Evolutionary conservation across 2,888 invertebrate species (phyloP).

Genomic region (Trypoxylon attenuatum): DNA sequence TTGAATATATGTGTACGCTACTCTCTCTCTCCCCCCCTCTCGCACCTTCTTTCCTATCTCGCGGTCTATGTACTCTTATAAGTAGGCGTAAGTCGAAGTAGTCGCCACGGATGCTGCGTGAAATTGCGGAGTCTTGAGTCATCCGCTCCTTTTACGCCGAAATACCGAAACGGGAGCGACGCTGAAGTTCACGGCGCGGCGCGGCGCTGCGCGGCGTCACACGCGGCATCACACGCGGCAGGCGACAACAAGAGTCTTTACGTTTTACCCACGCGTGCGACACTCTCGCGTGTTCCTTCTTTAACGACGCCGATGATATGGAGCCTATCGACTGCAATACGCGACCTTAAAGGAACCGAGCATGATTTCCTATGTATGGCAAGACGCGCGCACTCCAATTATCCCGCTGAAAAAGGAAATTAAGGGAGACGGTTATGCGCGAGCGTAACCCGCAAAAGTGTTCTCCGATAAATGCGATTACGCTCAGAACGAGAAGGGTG

Average conservation of each 20-base stretch:
- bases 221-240: background rate
- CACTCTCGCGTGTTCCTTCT: background rate
- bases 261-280: too few species aligned
- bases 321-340: background rate
- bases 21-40: too few species aligned
- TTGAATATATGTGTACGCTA: too few species aligned
- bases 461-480: constrained; percentile 18
- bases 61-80: background rate
- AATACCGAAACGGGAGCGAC: constrained; percentile 9
- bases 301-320: constrained; percentile 1
- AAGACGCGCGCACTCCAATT: background rate
- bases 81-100: constrained; percentile 5
- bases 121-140: constrained; percentile 35
- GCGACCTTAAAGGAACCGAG: background rate
- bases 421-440: background rate
- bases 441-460: background rate
- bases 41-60: too few species aligned
- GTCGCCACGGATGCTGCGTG: constrained; percentile 16
- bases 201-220: background rate
- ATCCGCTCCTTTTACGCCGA: constrained; percentile 20
- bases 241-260: too few species aligned
- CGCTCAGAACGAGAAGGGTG: background rate
- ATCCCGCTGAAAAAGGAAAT: background rate
- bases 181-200: constrained; percentile 9
- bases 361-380: background rate